Percentiles rank a stretch among this genome's conserved stretches.
phyloP scores from a whole-genome alignment of 2,113 vertebrate genomes.

The Forbesichthys papilliferus region DNA sequence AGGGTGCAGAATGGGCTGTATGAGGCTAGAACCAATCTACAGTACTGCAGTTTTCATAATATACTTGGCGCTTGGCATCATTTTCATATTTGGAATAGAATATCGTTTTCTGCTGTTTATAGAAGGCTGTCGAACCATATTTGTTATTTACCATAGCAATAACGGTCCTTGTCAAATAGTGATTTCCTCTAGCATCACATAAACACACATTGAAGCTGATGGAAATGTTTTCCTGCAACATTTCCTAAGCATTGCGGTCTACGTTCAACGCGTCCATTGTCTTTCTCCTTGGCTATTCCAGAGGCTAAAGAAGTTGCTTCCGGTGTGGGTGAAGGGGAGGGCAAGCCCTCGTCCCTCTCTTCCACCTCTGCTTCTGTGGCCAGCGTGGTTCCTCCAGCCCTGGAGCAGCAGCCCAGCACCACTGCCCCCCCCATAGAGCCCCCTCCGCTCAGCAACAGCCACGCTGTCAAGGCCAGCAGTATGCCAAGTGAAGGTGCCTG shows the following conservation, averaged over 20 bases:
- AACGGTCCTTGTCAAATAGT: background rate
- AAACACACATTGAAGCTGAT: too few relatives aligned
- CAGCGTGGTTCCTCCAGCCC: slow-evolving; percentile 55
- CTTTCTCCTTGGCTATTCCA: slow-evolving; percentile 1
- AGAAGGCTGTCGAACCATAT: background rate
- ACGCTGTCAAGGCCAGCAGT: slow-evolving; percentile 64
- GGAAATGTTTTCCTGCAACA: too few relatives aligned
- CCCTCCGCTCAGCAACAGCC: slow-evolving; percentile 70
- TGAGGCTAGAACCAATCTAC: too few relatives aligned
- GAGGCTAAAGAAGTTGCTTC: slow-evolving; percentile 60
- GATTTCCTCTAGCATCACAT: too few relatives aligned
- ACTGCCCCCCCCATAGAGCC: slow-evolving; percentile 58
- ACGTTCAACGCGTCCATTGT: background rate
- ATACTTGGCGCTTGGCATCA: too few relatives aligned
- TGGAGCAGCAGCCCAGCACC: slow-evolving; percentile 52
- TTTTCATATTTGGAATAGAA: too few relatives aligned
- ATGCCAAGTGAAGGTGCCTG: slow-evolving; percentile 67
- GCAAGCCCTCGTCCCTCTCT: slow-evolving; percentile 62
- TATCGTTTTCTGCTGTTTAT: too few relatives aligned
- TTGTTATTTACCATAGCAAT: background rate
- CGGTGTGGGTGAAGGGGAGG: slow-evolving; percentile 59
- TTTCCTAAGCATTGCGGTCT: background rate
- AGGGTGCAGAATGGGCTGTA: too few relatives aligned
- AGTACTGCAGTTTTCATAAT: too few relatives aligned
- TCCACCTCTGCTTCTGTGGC: slow-evolving; percentile 60